Evolutionary conservation across 1,140 invertebrate species (phyloP).

Genomic region (Thaumatotibia leucotreta): DNA sequence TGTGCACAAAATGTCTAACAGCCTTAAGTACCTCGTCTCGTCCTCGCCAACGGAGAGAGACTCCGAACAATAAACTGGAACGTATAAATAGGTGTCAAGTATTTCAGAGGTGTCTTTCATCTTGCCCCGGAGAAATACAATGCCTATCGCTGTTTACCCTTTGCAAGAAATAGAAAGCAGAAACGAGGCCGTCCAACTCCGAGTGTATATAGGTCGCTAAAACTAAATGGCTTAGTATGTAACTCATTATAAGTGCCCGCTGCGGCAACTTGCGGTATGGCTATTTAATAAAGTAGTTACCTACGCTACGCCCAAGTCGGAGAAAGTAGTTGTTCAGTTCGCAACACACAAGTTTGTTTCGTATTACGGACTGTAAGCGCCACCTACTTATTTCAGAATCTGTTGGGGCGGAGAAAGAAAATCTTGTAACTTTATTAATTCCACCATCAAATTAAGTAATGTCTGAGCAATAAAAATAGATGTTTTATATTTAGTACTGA

Average conservation of each 20-base stretch:
- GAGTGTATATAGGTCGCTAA: conserved; percentile 41
- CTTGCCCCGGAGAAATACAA: neutral
- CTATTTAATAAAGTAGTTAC: conserved; percentile 43
- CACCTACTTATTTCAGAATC: neutral
- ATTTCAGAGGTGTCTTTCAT: conserved; percentile 8
- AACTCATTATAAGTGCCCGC: neutral
- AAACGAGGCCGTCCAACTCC: conserved; percentile 34
- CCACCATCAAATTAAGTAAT: neutral
- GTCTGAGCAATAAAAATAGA: too few relatives aligned
- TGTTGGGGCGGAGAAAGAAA: neutral
- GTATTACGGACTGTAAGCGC: conserved; percentile 19
- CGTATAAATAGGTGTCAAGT: conserved; percentile 22
- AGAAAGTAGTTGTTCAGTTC: conserved; percentile 35
- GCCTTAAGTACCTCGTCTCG: neutral
- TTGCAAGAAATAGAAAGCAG: conserved; percentile 1
- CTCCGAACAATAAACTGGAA: conserved; percentile 22
- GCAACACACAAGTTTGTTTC: conserved; percentile 27
- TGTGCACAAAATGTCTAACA: neutral
- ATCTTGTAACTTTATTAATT: neutral
- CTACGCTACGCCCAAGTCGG: conserved; percentile 32
- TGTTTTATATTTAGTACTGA: too few relatives aligned
- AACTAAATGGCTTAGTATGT: conserved; percentile 22
- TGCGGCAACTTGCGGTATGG: conserved; percentile 34
- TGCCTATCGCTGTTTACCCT: conserved; percentile 3
- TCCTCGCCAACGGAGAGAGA: neutral